phyloP scores from a whole-genome alignment of 1,140 invertebrate genomes.

The Drosophila varians region DNA sequence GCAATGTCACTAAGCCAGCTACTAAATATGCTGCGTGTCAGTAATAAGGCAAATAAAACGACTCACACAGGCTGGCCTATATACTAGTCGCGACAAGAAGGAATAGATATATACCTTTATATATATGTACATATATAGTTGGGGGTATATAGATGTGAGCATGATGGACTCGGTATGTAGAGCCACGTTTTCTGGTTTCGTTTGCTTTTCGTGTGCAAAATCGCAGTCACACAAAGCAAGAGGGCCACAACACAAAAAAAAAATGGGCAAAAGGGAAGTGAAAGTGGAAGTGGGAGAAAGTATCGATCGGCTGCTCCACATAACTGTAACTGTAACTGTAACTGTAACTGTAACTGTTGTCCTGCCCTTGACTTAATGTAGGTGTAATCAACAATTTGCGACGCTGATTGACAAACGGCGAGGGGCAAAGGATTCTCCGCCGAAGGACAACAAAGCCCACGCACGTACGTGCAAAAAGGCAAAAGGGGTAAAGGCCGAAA shows the following conservation, averaged over 20 bases:
- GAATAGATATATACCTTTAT: slow-evolving; percentile 49
- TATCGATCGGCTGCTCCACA: slow-evolving; percentile 75
- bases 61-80: slow-evolving; percentile 63
- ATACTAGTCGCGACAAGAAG: slow-evolving; percentile 27
- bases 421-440: slow-evolving; percentile 20
- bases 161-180: slow-evolving; percentile 57
- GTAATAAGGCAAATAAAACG: slow-evolving; percentile 77
- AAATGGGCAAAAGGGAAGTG: background rate
- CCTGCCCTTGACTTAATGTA: slow-evolving; percentile 77
- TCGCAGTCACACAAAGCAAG: slow-evolving; percentile 55
- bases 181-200: slow-evolving; percentile 64
- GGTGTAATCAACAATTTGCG: slow-evolving; percentile 81
- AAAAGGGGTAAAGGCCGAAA: background rate
- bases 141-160: slow-evolving; percentile 31
- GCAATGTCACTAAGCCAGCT: slow-evolving; percentile 63
- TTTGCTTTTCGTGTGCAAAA: slow-evolving; percentile 78
- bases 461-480: slow-evolving; percentile 24
- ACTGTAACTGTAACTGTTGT: slow-evolving; percentile 61
- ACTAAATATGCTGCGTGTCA: slow-evolving; percentile 79
- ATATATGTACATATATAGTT: slow-evolving; percentile 26
- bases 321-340: slow-evolving; percentile 64
- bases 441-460: slow-evolving; percentile 8
- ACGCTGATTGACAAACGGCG: slow-evolving; percentile 75
- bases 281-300: slow-evolving; percentile 17
- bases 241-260: background rate